Evolutionary conservation across 2,888 invertebrate species (phyloP).

Genomic region (Ypsolopha sequella): DNA sequence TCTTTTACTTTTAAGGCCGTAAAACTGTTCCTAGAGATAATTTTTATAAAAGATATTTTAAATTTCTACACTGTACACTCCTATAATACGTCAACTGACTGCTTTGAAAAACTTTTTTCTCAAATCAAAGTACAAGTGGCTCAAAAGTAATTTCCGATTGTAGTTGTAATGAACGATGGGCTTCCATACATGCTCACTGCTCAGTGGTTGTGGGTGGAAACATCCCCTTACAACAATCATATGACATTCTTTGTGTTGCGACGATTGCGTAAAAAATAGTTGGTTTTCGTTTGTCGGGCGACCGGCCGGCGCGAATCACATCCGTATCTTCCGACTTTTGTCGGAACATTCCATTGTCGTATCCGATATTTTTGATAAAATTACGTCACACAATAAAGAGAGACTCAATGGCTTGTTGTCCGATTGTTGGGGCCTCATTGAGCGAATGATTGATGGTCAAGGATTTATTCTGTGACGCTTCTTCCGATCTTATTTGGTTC

Average conservation of each 20-base stretch:
- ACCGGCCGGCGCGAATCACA: constrained; percentile 62
- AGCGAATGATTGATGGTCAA: constrained; percentile 55
- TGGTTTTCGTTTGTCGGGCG: constrained; percentile 48
- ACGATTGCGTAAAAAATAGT: constrained; percentile 53
- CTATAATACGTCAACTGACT: not conserved
- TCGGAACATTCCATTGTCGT: constrained; percentile 45
- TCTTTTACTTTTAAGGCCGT: not conserved
- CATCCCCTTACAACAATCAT: constrained; percentile 59
- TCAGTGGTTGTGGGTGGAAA: constrained; percentile 67
- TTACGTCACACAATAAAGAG: constrained; percentile 58
- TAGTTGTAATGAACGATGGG: constrained; percentile 57
- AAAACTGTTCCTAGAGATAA: not conserved
- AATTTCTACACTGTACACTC: not conserved
- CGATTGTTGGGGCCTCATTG: constrained; percentile 64
- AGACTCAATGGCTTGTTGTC: constrained; percentile 58
- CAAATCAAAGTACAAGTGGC: constrained; percentile 37
- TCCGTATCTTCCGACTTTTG: constrained; percentile 69
- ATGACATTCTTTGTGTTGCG: constrained; percentile 30
- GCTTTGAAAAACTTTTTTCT: constrained; percentile 15
- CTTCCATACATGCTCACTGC: constrained; percentile 8
- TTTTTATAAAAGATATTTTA: not conserved
- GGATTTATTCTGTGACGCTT: constrained; percentile 31
- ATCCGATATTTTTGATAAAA: constrained; percentile 67
- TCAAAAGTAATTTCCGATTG: constrained; percentile 63
- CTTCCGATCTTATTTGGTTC: constrained; percentile 53